Percentiles rank a stretch among this genome's conserved stretches.
Conservation (phyloP, 2,888 invertebrate species). For the Conus canariensis region DNA sequence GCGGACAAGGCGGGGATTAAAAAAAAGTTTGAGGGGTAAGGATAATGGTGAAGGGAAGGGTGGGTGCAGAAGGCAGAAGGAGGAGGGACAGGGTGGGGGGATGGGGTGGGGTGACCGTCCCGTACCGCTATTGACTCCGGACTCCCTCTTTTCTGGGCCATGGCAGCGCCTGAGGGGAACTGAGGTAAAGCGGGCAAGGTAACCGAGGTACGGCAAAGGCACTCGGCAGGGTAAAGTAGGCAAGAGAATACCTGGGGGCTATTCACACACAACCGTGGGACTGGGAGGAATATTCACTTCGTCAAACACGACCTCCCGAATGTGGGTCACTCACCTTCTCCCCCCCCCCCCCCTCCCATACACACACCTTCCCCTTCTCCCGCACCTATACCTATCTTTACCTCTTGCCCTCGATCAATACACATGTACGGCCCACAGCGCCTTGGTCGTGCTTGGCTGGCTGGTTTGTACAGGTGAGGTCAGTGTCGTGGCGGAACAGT, state of each 20-base stretch:
- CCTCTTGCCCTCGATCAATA: not conserved
- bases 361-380: not conserved
- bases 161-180: not conserved
- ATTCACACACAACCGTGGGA: not conserved
- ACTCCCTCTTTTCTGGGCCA: not conserved
- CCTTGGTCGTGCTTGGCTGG: not conserved
- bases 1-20: not conserved
- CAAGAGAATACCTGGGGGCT: not conserved
- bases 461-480: not conserved
- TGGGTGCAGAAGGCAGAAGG: not conserved
- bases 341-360: not conserved
- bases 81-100: not conserved
- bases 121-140: not conserved
- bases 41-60: not conserved
- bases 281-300: not conserved
- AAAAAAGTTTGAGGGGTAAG: slow-evolving; percentile 14
- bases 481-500: not conserved
- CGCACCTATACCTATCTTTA: not conserved
- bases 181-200: too few species aligned
- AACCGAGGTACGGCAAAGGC: not conserved
- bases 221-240: not conserved
- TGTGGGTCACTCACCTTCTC: not conserved
- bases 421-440: not conserved
- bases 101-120: not conserved
- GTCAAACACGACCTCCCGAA: not conserved